phyloP scores from a whole-genome alignment of 2,888 invertebrate species.

The Drosophila atripex region DNA sequence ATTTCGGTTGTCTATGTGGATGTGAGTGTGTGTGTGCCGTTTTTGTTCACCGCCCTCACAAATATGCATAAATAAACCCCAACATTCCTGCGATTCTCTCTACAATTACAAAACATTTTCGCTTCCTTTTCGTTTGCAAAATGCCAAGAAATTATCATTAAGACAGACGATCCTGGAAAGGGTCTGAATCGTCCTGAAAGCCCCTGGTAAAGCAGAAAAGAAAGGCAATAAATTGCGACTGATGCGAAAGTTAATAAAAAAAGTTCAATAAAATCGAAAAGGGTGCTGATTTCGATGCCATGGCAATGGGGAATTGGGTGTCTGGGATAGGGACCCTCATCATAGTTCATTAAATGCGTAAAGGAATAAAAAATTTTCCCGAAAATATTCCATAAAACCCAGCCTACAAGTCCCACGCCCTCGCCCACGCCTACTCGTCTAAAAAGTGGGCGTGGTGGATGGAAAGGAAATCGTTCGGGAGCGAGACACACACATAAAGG shows the following conservation, averaged over 20 bases:
- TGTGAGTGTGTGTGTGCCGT: slow-evolving; percentile 18
- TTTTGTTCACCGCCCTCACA: slow-evolving; percentile 26
- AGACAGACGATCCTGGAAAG: slow-evolving; percentile 14
- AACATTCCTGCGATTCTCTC: slow-evolving; percentile 23
- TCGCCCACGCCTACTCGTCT: not conserved
- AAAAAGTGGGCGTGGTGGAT: slow-evolving; percentile 5
- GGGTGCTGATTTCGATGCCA: slow-evolving; percentile 68
- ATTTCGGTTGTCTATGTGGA: not conserved
- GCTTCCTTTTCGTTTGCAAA: slow-evolving; percentile 3
- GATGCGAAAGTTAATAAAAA: slow-evolving; percentile 71
- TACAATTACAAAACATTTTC: slow-evolving; percentile 44
- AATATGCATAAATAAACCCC: slow-evolving; percentile 64
- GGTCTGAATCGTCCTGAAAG: not conserved
- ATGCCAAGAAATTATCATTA: slow-evolving; percentile 53
- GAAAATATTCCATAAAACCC: slow-evolving; percentile 42
- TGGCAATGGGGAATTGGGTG: slow-evolving; percentile 42
- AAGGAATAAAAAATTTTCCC: slow-evolving; percentile 57
- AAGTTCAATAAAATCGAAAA: slow-evolving; percentile 73
- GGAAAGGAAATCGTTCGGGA: slow-evolving; percentile 8
- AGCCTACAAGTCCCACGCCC: slow-evolving; percentile 3
- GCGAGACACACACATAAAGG: slow-evolving; percentile 61
- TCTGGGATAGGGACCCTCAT: slow-evolving; percentile 65
- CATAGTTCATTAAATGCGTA: slow-evolving; percentile 78
- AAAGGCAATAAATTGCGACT: slow-evolving; percentile 61
- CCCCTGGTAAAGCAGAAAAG: slow-evolving; percentile 1